Percentiles rank a stretch among this genome's conserved stretches.
These are phyloP conservation scores for Crotalus helleri DNA, from an alignment of 2,113 vertebrate genomes.

Conservation along the genomic window DNA sequence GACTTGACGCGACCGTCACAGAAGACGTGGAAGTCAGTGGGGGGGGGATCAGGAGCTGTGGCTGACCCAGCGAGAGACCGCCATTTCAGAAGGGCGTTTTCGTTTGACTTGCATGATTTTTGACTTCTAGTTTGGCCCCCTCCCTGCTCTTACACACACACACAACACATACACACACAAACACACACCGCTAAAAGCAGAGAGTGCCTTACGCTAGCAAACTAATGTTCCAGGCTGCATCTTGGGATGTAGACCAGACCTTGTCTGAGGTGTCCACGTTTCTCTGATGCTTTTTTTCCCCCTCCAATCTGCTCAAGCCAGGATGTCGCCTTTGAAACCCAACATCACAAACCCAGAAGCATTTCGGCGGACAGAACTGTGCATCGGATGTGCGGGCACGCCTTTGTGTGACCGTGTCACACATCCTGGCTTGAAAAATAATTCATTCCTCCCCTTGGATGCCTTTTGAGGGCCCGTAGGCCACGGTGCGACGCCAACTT, in stretches of 20 bases:
- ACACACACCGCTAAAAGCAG: neutral
- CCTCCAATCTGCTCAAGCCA: neutral
- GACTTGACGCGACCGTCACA: constrained; percentile 44
- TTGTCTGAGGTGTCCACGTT: neutral
- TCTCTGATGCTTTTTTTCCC: neutral
- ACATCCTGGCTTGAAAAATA: neutral
- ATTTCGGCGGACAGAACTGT: neutral
- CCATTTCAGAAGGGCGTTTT: neutral
- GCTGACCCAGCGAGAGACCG: neutral
- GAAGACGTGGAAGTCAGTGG: neutral
- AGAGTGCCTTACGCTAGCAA: constrained; percentile 55
- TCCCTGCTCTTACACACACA: neutral
- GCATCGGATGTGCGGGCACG: neutral
- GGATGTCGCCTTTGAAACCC: neutral
- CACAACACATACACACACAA: too few species aligned
- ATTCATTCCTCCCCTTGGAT: neutral
- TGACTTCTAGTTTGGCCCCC: neutral
- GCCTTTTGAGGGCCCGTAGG: neutral
- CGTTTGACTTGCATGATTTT: constrained; percentile 21
- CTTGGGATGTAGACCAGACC: neutral
- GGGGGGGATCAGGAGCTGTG: neutral
- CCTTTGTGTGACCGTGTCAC: neutral
- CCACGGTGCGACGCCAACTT: neutral
- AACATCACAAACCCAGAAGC: fast-evolving
- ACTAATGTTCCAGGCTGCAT: neutral